phyloP scores from a whole-genome alignment of 37 sponge, comb jelly and placozoan genomes.

The Axinella damicornis region DNA sequence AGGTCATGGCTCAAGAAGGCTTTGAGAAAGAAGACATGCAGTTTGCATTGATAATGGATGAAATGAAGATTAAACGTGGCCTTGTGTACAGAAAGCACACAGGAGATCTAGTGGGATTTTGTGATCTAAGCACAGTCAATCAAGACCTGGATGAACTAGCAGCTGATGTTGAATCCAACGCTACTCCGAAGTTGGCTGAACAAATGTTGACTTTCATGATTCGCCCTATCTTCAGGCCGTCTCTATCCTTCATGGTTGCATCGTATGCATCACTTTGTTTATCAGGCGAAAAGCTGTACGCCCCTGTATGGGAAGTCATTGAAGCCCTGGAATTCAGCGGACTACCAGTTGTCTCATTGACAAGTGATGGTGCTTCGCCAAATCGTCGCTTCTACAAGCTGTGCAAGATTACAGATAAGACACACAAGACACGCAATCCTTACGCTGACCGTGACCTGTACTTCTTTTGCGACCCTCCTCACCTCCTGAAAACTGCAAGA shows the following conservation, averaged over 20 bases:
- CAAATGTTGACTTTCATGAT: conserved; percentile 30
- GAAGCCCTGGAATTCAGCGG: conserved; percentile 25
- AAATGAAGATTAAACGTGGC: neutral
- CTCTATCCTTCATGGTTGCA: conserved; percentile 14
- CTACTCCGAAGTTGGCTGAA: conserved; percentile 9
- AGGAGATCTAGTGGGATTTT: conserved; percentile 8
- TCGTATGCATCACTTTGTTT: neutral
- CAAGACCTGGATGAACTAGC: neutral
- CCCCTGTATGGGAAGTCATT: conserved; percentile 30
- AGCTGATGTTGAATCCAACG: neutral
- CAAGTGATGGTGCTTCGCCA: conserved; percentile 16
- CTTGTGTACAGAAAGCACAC: conserved; percentile 10
- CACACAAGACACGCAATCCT: conserved; percentile 19
- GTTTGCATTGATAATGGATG: conserved; percentile 24
- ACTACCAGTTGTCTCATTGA: conserved; percentile 3
- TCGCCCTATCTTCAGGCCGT: conserved; percentile 32
- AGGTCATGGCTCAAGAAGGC: neutral
- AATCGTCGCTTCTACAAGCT: conserved; percentile 6
- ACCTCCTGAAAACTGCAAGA: conserved; percentile 18
- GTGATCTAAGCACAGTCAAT: conserved; percentile 20
- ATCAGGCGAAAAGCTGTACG: conserved; percentile 6
- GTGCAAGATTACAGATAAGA: neutral
- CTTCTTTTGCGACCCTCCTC: conserved; percentile 30
- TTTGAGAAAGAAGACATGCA: neutral
- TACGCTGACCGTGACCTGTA: conserved; percentile 8